Conservation (phyloP, 2,888 invertebrate genomes). For the Lissonota sp. region DNA sequence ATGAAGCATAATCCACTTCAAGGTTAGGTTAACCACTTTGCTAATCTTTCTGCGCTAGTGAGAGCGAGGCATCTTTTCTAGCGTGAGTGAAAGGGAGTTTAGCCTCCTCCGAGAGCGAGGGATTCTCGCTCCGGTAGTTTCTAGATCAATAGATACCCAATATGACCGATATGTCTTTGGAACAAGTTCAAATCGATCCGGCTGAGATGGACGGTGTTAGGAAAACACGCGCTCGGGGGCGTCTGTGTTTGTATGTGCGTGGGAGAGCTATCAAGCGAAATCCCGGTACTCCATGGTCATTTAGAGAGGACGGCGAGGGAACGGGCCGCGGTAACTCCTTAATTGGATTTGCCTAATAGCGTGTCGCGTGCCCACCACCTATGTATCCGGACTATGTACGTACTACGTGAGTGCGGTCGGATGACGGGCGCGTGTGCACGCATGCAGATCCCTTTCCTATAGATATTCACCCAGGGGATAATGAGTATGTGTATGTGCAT, state of each 20-base stretch:
- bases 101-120: too few species aligned
- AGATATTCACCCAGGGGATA: not conserved
- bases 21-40: too few species aligned
- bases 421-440: conserved; percentile 46
- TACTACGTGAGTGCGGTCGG: conserved; percentile 41
- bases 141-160: too few species aligned
- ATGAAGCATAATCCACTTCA: too few species aligned
- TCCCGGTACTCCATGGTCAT: conserved; percentile 45
- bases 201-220: not conserved
- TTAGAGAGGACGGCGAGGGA: conserved; percentile 28
- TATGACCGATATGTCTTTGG: too few species aligned
- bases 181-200: too few species aligned
- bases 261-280: conserved; percentile 34
- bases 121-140: too few species aligned
- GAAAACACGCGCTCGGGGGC: conserved; percentile 22
- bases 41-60: too few species aligned
- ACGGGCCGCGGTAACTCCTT: conserved; percentile 60
- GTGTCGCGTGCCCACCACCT: conserved; percentile 64
- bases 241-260: not conserved
- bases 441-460: conserved; percentile 17
- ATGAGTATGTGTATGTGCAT: not conserved
- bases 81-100: too few species aligned
- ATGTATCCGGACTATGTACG: conserved; percentile 29
- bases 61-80: too few species aligned
- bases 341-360: conserved; percentile 73